Evolutionary conservation across 2,888 invertebrate genomes (phyloP).

Genomic region (Athetis lepigone): DNA sequence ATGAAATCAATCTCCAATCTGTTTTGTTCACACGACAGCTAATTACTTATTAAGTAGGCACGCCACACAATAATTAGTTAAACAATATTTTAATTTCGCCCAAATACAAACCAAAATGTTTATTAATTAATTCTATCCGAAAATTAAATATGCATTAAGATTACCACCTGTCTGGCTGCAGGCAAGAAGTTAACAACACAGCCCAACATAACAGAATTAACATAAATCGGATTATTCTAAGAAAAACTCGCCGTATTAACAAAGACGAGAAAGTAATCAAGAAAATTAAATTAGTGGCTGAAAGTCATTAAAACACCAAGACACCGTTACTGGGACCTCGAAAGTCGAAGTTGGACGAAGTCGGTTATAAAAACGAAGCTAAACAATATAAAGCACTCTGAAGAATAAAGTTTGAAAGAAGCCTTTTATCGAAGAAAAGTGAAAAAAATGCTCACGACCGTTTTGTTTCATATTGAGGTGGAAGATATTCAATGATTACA

Average conservation of each 20-base stretch:
- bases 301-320: constrained; percentile 71
- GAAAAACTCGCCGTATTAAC: constrained; percentile 54
- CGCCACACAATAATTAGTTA: constrained; percentile 2
- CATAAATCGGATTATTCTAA: constrained; percentile 47
- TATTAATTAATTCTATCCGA: constrained; percentile 24
- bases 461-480: constrained; percentile 39
- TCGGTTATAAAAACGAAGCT: constrained; percentile 51
- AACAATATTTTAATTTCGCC: constrained; percentile 10
- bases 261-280: constrained; percentile 68
- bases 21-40: neutral
- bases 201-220: constrained; percentile 38
- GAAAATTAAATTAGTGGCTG: constrained; percentile 72
- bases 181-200: constrained; percentile 32
- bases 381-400: constrained; percentile 58
- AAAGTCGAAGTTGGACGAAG: constrained; percentile 41
- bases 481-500: too few species aligned
- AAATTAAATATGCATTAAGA: constrained; percentile 33
- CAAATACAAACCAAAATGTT: constrained; percentile 28
- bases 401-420: constrained; percentile 53
- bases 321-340: constrained; percentile 34
- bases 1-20: constrained; percentile 12
- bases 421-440: constrained; percentile 34
- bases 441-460: constrained; percentile 31
- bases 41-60: neutral
- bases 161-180: constrained; percentile 41